phyloP scores from a whole-genome alignment of 1,140 invertebrate species.

The Akabosia matsudoensis region DNA sequence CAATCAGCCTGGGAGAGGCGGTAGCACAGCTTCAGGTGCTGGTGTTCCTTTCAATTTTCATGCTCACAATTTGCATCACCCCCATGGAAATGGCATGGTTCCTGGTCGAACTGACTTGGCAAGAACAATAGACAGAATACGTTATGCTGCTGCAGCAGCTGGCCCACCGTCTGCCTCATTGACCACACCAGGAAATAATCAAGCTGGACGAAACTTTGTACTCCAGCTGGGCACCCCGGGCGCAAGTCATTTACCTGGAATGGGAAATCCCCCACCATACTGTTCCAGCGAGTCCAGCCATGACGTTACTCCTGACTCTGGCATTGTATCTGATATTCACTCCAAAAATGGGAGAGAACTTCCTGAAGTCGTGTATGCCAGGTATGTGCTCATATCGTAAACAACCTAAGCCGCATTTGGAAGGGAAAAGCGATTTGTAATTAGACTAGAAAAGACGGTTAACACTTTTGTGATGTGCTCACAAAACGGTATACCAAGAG shows the following conservation, averaged over 20 bases:
- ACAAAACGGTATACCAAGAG: too few relatives aligned
- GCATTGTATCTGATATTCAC: slow-evolving; percentile 46
- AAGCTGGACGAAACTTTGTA: slow-evolving; percentile 46
- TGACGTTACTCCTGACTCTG: slow-evolving; percentile 45
- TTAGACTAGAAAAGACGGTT: too few relatives aligned
- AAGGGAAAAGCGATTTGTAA: not conserved
- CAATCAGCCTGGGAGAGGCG: slow-evolving; percentile 27
- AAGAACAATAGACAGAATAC: slow-evolving; percentile 44
- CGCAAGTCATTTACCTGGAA: slow-evolving; percentile 36
- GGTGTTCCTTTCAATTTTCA: slow-evolving; percentile 42
- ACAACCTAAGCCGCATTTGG: not conserved
- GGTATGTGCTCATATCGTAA: slow-evolving; percentile 30
- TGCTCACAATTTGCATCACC: slow-evolving; percentile 40
- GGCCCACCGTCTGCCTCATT: slow-evolving; percentile 41
- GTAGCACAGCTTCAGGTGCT: slow-evolving; percentile 16
- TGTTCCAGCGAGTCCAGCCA: slow-evolving; percentile 47
- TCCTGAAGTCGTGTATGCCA: slow-evolving; percentile 43
- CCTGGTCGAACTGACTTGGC: slow-evolving; percentile 42
- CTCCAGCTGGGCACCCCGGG: slow-evolving; percentile 40
- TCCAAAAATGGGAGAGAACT: slow-evolving; percentile 43
- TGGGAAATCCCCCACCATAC: slow-evolving; percentile 45
- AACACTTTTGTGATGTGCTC: too few relatives aligned
- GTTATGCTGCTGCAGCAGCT: slow-evolving; percentile 42
- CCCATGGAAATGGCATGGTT: slow-evolving; percentile 28
- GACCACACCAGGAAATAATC: slow-evolving; percentile 36